A percentile compares a stretch with the other conserved stretches of the same genome.
Conservation (phyloP, 2,888 invertebrate species). For the Acleris laterana region DNA sequence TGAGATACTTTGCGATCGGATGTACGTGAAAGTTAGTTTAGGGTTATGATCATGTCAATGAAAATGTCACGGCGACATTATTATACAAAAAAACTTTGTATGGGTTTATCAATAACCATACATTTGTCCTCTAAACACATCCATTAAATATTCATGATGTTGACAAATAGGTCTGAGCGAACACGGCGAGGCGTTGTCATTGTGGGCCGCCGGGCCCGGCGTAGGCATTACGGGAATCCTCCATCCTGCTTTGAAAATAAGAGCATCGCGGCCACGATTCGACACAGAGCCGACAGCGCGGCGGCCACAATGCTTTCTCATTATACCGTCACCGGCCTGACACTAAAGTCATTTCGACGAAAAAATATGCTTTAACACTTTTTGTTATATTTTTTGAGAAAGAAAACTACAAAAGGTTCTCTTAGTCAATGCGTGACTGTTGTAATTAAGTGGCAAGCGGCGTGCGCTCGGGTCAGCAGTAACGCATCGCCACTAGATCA, state of each 20-base stretch:
- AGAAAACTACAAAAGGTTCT: constrained; percentile 81
- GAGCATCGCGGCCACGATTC: constrained; percentile 71
- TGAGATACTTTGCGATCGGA: too few relatives aligned
- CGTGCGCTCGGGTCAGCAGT: constrained; percentile 42
- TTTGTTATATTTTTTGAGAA: constrained; percentile 78
- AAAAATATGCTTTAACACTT: constrained; percentile 70
- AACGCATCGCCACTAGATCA: constrained; percentile 44
- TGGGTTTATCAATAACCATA: constrained; percentile 8
- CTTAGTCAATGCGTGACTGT: constrained; percentile 81
- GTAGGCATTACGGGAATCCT: constrained; percentile 41
- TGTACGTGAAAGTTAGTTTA: too few relatives aligned
- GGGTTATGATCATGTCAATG: too few relatives aligned
- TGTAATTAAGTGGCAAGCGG: constrained; percentile 77
- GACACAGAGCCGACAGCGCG: constrained; percentile 75
- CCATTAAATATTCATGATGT: constrained; percentile 36
- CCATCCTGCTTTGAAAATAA: constrained; percentile 68
- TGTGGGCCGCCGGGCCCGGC: constrained; percentile 11
- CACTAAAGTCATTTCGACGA: constrained; percentile 78
- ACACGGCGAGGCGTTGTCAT: constrained; percentile 27
- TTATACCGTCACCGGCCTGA: constrained; percentile 81
- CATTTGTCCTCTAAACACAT: constrained; percentile 32
- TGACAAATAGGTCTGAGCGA: constrained; percentile 34
- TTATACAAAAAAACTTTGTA: not conserved
- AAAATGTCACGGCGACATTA: too few relatives aligned
- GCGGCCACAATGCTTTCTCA: constrained; percentile 81